Conservation (phyloP, 2,888 invertebrate genomes). For the Napeogenes sylphis region DNA sequence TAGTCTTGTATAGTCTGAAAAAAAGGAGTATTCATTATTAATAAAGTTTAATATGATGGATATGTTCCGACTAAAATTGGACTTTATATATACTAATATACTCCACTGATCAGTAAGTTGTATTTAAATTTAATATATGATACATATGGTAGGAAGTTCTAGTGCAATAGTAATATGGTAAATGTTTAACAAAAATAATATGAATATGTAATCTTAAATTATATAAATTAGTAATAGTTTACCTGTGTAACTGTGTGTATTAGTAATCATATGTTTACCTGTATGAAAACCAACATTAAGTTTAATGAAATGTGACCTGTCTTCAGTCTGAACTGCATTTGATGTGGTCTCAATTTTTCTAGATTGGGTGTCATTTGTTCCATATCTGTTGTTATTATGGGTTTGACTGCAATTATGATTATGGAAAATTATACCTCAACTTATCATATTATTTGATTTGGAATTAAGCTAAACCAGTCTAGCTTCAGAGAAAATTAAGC, state of each 20-base stretch:
- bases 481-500: too few relatives aligned
- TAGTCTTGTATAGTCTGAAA: slow-evolving; percentile 49
- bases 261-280: slow-evolving; percentile 18
- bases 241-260: too few relatives aligned
- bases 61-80: neutral
- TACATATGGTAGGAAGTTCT: too few relatives aligned
- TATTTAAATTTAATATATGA: too few relatives aligned
- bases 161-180: too few relatives aligned
- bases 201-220: too few relatives aligned
- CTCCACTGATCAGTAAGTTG: too few relatives aligned
- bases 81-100: too few relatives aligned
- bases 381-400: slow-evolving; percentile 35
- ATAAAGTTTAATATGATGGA: neutral
- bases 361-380: slow-evolving; percentile 32
- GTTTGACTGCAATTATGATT: slow-evolving; percentile 43
- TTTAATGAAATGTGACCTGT: slow-evolving; percentile 46
- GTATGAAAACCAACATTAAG: slow-evolving; percentile 39
- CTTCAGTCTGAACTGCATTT: slow-evolving; percentile 54
- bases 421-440: neutral
- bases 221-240: neutral
- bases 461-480: neutral
- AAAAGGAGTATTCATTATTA: slow-evolving; percentile 1
- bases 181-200: too few relatives aligned
- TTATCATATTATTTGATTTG: neutral
- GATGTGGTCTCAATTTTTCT: slow-evolving; percentile 42